Base-by-base conservation (phyloP, 2,888 invertebrate species). In the Aporophyla lueneburgensis region DNA sequence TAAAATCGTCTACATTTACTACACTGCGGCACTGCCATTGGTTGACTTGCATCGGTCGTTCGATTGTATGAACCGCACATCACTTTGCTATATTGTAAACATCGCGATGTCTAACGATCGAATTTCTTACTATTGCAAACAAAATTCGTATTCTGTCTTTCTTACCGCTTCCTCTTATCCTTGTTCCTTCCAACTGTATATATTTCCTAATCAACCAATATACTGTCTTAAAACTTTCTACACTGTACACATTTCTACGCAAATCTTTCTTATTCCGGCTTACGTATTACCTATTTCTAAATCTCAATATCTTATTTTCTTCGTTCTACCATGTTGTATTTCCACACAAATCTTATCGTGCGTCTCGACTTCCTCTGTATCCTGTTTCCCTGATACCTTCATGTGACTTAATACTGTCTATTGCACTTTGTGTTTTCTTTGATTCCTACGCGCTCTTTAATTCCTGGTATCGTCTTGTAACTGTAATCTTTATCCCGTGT, bases 1-100 rank as follows among this genome's bases (percentile, higher is more conserved):
- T 96, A 96, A 96, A 93, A 94, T 92, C 93, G 92, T 93, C 92
- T 89, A 93, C 93, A 93, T 93, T 90, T 93, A 92, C 90, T 92
- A 91, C 92, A 93, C 94, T 93, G 91, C 90, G 92, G 89, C 93
- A 91, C 91, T 88, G 91, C 93, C 88, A 86, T 88, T 88, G 86
- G 86, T 83, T 76, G 65, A 78, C 80, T 81, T 71, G 72, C 80
- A 85, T 85, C 85, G 84, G 74, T 89, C 86, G 83, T 88, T 89
- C 81, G 86, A 88, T 87, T 83, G 72, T 83, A 63, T 76, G 63
- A 75, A 51, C 51, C 68, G 65, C 76, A 80, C 76, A 71, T 58
- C 75, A 83, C 88, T 81, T 80, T 74, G 83, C 78, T 84, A 74
- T 84, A 72, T 33, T 81, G 75, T 71, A 84, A 74, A 76, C 75